Percentiles rank a stretch among this genome's conserved stretches.
These are phyloP conservation scores for Tryphoninae sp. DNA, from an alignment of 2,888 invertebrate genomes.

Conservation along the genomic window DNA sequence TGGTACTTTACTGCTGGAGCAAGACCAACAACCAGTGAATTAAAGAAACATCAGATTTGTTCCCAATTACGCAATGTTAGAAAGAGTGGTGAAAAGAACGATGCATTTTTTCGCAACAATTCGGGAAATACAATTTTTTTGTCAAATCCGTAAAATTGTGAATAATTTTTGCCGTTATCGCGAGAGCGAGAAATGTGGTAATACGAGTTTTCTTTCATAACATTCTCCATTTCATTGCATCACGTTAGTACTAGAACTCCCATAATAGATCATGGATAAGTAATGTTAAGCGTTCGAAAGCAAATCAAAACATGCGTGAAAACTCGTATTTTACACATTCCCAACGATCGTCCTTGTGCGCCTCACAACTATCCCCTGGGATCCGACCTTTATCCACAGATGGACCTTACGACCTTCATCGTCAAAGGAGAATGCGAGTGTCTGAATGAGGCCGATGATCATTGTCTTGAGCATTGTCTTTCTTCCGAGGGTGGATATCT, in stretches of 20 bases:
- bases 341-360: slow-evolving; percentile 22
- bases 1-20: slow-evolving; percentile 76
- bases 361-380: slow-evolving; percentile 39
- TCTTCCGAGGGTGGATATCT: slow-evolving; percentile 87
- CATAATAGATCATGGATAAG: too few relatives aligned
- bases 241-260: too few relatives aligned
- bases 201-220: slow-evolving; percentile 37
- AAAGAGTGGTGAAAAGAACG: slow-evolving; percentile 14
- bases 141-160: slow-evolving; percentile 41
- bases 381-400: slow-evolving; percentile 83
- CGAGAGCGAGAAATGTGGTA: slow-evolving; percentile 27
- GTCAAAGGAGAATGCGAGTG: slow-evolving; percentile 96
- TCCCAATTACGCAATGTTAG: slow-evolving; percentile 39
- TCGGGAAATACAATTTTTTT: slow-evolving; percentile 45
- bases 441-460: slow-evolving; percentile 97
- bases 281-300: background rate
- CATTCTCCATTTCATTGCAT: background rate
- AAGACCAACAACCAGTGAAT: slow-evolving; percentile 69
- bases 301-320: background rate
- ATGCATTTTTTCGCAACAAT: slow-evolving; percentile 20
- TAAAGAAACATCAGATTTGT: slow-evolving; percentile 10
- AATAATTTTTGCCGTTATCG: slow-evolving; percentile 37
- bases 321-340: background rate
- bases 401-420: slow-evolving; percentile 94
- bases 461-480: slow-evolving; percentile 89